These are phyloP conservation scores for Diabrotica balteata DNA, from an alignment of 2,888 invertebrate species.

Conservation along the genomic window DNA sequence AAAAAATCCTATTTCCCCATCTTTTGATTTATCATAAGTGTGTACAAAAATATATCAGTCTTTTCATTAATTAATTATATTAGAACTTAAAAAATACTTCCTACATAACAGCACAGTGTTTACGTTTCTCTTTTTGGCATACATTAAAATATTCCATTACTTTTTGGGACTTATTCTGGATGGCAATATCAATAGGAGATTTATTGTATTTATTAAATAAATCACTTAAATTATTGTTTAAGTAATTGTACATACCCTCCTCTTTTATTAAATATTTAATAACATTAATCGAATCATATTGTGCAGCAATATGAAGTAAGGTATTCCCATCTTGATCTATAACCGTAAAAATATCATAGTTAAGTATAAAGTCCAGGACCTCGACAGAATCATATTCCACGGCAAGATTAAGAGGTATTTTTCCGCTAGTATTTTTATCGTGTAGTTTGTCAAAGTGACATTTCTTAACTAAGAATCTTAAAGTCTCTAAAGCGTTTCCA, in stretches of 20 bases:
- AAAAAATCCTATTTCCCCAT: too few species aligned
- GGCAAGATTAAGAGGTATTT: conserved; percentile 11
- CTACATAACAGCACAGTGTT: too few species aligned
- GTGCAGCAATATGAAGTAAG: conserved; percentile 13
- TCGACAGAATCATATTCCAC: conserved; percentile 4
- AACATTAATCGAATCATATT: conserved; percentile 11
- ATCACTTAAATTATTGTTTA: too few species aligned
- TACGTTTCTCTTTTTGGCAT: too few species aligned
- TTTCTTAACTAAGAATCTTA: background rate
- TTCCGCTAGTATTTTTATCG: background rate
- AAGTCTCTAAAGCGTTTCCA: background rate
- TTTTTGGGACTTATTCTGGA: background rate
- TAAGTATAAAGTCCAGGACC: conserved; percentile 5
- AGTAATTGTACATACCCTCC: background rate
- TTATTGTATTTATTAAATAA: background rate
- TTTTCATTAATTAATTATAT: too few species aligned
- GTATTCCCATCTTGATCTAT: conserved; percentile 8
- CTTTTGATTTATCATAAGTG: too few species aligned
- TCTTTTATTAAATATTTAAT: conserved; percentile 17
- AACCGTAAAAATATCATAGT: background rate
- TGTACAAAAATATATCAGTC: too few species aligned
- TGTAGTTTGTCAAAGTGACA: background rate
- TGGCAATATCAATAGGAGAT: background rate
- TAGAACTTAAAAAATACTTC: too few species aligned
- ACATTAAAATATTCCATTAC: background rate